Evolutionary conservation across 2,888 invertebrate genomes (phyloP), one percentile per base, ranked within the genome.

Genomic region (Drosophila affinis): DNA sequence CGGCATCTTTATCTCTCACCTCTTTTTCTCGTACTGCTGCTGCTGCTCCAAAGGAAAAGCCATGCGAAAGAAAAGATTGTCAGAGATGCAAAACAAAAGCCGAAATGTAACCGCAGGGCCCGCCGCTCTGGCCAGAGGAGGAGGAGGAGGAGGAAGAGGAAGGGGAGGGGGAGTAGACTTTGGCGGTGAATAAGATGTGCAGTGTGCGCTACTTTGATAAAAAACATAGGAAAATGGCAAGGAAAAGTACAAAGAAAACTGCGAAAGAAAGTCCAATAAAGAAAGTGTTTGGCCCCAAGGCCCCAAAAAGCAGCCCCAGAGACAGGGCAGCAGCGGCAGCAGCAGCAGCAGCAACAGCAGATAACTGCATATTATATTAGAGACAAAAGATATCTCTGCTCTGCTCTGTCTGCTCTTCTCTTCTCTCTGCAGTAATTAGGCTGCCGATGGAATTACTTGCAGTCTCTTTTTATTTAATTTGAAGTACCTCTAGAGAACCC

Each of bases 241-340:
- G 46, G 34, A 17, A 68, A 73, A 27, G 70, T 39, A 39, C 78
- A 62, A 61, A 77, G 81, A 74, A 77, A 72, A 39, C 39, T 79
- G 75, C 77, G 63, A 80, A 83, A 80, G 84, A 86, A 83, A 84
- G 83, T 81, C 76, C 79, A 84, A 79, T 76, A 69, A 72, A 84
- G 83, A 84, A 84, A 84, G 83, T 84, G 83, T 86, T 71, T 82
- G 77, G 79, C 85, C 81, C 72, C 72, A 75, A 80, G 81, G 81
- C 84, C 69, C 69, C 62, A 53, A 47, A 67, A 71, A 62, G 51
- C 49, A 53, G 48, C 62, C 32, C 39, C 39, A 39, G 39, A n/a
- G 47, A 63, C 53, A 48, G 54, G 49, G 62, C 32, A 45, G 45
- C 59, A 21, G 62, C 32, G 18, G 49, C 24, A 27, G 29, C 9